Percentiles rank a stretch among this genome's conserved stretches.
phyloP scores from a whole-genome alignment of 2,888 invertebrate species.

The Euplagia quadripunctaria region DNA sequence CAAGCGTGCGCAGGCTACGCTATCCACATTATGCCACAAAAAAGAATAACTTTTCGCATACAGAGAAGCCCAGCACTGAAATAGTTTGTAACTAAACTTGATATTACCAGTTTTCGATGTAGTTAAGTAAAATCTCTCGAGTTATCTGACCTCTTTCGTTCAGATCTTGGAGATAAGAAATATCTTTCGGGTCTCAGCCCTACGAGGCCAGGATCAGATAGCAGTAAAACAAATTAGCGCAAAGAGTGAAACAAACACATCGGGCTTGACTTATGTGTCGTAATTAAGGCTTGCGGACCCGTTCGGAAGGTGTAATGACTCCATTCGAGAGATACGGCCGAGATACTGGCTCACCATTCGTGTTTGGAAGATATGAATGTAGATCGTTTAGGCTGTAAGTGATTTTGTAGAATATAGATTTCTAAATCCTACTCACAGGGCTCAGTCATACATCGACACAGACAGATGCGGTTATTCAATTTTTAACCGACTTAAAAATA shows the following conservation, averaged over 20 bases:
- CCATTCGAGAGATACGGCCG: conserved; percentile 30
- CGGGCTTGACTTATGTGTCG: conserved; percentile 74
- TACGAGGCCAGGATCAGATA: conserved; percentile 66
- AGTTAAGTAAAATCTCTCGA: no score
- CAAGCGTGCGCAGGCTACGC: no score
- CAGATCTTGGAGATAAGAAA: conserved; percentile 6
- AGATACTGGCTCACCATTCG: conserved; percentile 6
- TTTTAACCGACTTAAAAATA: no score
- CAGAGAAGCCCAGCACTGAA: no score
- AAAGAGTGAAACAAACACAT: conserved; percentile 71
- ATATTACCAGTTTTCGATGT: no score
- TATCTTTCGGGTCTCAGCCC: conserved; percentile 30
- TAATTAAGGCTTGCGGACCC: conserved; percentile 75
- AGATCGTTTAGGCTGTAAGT: neutral
- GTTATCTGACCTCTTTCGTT: neutral
- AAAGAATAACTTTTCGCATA: no score
- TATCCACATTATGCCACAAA: no score
- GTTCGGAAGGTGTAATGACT: conserved; percentile 47
- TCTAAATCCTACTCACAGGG: no score
- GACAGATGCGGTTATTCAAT: no score
- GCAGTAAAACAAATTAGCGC: conserved; percentile 77
- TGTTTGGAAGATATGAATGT: neutral
- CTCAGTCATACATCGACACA: no score
- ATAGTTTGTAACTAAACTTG: no score
- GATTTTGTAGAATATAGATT: neutral